These are phyloP conservation scores for Macropus fuliginosus DNA, from an alignment of 2,797 vertebrate genomes.

Conservation along the genomic window DNA sequence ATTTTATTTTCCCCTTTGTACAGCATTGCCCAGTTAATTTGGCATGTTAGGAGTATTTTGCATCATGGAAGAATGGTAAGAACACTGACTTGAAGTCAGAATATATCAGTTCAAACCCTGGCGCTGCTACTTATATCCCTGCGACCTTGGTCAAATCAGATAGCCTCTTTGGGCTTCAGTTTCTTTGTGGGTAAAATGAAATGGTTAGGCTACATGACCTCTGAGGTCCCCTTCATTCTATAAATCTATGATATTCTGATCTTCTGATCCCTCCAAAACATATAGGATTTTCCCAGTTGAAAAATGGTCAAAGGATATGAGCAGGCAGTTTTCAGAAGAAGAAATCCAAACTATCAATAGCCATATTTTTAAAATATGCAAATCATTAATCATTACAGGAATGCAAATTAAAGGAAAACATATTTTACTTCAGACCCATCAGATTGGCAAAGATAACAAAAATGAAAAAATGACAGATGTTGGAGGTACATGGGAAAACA, in stretches of 20 bases:
- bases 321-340: not conserved
- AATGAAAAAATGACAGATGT: not conserved
- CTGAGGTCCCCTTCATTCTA: not conserved
- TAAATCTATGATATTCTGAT: not conserved
- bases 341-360: not conserved
- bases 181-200: not conserved
- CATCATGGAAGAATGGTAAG: not conserved
- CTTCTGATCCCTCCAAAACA: not conserved
- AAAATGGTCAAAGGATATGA: not conserved
- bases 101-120: not conserved
- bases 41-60: not conserved
- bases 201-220: not conserved
- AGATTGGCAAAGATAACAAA: not conserved
- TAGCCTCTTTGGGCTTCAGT: not conserved
- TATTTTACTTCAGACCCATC: not conserved
- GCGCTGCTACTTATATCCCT: not conserved
- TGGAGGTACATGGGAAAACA: not conserved
- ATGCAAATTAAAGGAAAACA: not conserved
- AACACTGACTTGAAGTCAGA: not conserved
- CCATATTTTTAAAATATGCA: not conserved
- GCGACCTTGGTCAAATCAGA: not conserved
- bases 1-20: not conserved
- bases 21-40: not conserved
- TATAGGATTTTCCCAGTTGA: not conserved
- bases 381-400: not conserved